Base-by-base conservation (phyloP, 2,113 vertebrate genomes). In the Campylomormyrus tamandua region DNA sequence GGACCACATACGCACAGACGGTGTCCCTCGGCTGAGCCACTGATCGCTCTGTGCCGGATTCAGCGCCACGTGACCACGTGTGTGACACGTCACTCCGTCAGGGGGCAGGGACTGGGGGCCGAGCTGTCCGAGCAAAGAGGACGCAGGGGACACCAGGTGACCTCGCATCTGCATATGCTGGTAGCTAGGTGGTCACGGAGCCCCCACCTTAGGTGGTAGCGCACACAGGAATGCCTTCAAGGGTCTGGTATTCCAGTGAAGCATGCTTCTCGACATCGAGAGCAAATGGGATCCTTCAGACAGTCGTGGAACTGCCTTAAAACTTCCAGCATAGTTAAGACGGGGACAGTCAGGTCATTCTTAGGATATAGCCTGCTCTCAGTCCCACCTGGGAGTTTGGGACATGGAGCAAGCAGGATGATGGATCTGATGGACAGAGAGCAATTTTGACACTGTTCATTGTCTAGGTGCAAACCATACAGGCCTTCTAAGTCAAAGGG, bases 391-490 rank as follows among this genome's bases (percentile, higher is more conserved):
- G 53, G 83, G n/a, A 53, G 53, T 10, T 53, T 52, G 83, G 49
- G 39, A 56, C 13, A 35, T 53, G 66, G 45, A 87, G 53, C 88
- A 91, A 85, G 90, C 85, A 70, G 91, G 19, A 19, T n/a, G 42
- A 52, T 17, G 66, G 50, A 10, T 46, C 27, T 0, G 35, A 88
- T 53, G 49, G 90, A 92, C 83, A 90, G 58, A 77, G 70, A 77
- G 8, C 77, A 56, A 89, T 91, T 90, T 90, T 88, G 74, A 88
- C 88, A 92, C 93, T 94, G 92, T 92, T 94, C 91, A 92, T 93
- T 92, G 87, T 91, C 92, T 52, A 85, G 93, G 91, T 93, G 92
- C 93, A 93, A 92, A 93, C 93, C 92, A 52, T 92, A 90, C 91
- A 35, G 93, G 93, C 93, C 92, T 93, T 94, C 90, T 90, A n/a